Evolutionary conservation across 2,113 vertebrate species (phyloP), one percentile per base, ranked within the genome.

Genomic region (Clarias gariepinus): DNA sequence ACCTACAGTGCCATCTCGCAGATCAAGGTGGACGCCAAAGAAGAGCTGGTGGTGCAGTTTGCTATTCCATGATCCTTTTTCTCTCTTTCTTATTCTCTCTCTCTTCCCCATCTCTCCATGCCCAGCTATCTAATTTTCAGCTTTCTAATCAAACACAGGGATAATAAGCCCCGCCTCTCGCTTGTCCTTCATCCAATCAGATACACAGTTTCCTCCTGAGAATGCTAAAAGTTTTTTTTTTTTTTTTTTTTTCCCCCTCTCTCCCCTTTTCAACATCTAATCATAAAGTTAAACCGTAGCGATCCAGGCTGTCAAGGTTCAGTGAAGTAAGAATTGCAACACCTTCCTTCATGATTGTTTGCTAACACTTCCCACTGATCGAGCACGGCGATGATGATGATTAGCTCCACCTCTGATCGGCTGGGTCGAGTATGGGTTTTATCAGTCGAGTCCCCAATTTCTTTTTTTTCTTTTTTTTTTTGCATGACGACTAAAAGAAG

Each of bases 1-100:
- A 97, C 98, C 92, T 98, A 95, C 95, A 99, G 98, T 91, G 97
- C 97, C 84, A 98, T 99, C 93, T 98, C 97, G 89, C 98, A 99
- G 95, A 98, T 98, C 93, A 97, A 96, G 86, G 97, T 98, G 89
- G 96, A 98, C 8, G 96, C 97, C 87, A 98, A 98, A 95, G 97
- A 99, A 92, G 97, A 99, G 86, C 95, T 98, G 89, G 97, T 99
- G 91, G 97, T 98, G 92, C 97, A 99, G 94, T 98, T 98, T 93
- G 96, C 97, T 89, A 98, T 98, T 92, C 98, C 97, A 3, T 99
- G 96, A 97, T 88, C 21, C 25, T 63, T 33, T 63, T 90, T 87
- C 90, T 87, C 76, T 87, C 83, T 21, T 86, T 81, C 88, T 66
- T 91, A 57, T 68, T 86, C 6, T 13, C 28, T 66, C 79, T 91